Evolutionary conservation across 2,797 vertebrate genomes (phyloP).

Genomic region (Pygocentrus nattereri): DNA sequence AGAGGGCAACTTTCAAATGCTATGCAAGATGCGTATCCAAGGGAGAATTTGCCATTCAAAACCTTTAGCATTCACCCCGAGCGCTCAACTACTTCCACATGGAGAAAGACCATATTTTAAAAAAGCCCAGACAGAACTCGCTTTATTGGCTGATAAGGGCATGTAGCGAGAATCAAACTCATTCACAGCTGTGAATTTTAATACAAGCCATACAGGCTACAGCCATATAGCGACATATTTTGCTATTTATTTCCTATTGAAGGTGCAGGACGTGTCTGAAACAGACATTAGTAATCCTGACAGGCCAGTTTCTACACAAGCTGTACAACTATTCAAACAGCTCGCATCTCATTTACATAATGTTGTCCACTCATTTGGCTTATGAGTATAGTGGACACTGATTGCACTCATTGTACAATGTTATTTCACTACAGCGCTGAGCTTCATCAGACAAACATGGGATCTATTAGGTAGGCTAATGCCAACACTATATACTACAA

Average conservation of each 20-base stretch:
- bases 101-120: not conserved
- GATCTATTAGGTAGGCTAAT: not conserved
- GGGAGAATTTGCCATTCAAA: constrained; percentile 63
- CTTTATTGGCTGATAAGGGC: not conserved
- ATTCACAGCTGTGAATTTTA: not conserved
- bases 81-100: constrained; percentile 27
- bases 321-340: constrained; percentile 20
- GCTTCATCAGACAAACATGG: not conserved
- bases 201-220: not conserved
- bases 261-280: not conserved
- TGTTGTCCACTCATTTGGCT: constrained; percentile 18
- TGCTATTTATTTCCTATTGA: not conserved
- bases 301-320: not conserved
- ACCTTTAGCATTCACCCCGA: constrained; percentile 22
- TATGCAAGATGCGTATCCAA: constrained; percentile 34
- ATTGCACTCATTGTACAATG: not conserved
- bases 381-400: not conserved
- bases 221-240: not conserved
- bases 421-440: not conserved
- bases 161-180: not conserved
- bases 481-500: not conserved
- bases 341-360: constrained; percentile 44
- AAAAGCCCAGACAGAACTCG: not conserved
- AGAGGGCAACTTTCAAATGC: constrained; percentile 23
- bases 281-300: not conserved